Conservation (phyloP, 2,113 vertebrate genomes). For the Dendropsophus ebraccatus region DNA sequence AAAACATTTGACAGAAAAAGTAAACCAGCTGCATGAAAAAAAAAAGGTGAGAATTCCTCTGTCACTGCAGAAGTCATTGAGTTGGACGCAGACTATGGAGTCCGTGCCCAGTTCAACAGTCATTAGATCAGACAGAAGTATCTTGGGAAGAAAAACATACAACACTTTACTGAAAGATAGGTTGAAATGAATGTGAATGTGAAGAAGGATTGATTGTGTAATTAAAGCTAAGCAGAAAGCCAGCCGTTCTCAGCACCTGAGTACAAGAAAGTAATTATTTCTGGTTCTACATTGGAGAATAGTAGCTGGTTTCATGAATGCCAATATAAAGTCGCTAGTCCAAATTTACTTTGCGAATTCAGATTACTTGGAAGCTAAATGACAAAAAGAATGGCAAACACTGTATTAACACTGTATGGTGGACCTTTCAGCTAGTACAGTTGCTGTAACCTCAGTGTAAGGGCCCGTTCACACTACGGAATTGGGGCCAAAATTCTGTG, state of each 20-base stretch:
- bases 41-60: constrained; percentile 41
- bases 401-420: not conserved
- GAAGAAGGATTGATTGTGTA: constrained; percentile 52
- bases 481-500: too few relatives aligned
- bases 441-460: too few relatives aligned
- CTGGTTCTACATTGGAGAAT: not conserved
- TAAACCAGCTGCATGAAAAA: not conserved
- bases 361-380: not conserved
- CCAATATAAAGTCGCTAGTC: not conserved
- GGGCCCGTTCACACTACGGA: too few relatives aligned
- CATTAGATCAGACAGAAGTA: constrained; percentile 29
- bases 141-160: not conserved
- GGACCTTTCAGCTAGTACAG: not conserved
- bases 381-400: not conserved
- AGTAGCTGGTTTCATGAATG: not conserved
- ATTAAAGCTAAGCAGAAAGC: constrained; percentile 33
- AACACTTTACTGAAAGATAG: constrained; percentile 54
- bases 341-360: not conserved
- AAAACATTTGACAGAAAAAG: constrained; percentile 17
- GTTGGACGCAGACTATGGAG: not conserved
- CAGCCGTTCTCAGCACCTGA: not conserved
- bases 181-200: constrained; percentile 56
- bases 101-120: constrained; percentile 4
- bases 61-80: constrained; percentile 20
- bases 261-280: constrained; percentile 21